Percentiles rank a stretch among this genome's conserved stretches.
These are phyloP conservation scores for Periophthalmus modestus DNA, from an alignment of 2,113 vertebrate species.

Conservation along the genomic window DNA sequence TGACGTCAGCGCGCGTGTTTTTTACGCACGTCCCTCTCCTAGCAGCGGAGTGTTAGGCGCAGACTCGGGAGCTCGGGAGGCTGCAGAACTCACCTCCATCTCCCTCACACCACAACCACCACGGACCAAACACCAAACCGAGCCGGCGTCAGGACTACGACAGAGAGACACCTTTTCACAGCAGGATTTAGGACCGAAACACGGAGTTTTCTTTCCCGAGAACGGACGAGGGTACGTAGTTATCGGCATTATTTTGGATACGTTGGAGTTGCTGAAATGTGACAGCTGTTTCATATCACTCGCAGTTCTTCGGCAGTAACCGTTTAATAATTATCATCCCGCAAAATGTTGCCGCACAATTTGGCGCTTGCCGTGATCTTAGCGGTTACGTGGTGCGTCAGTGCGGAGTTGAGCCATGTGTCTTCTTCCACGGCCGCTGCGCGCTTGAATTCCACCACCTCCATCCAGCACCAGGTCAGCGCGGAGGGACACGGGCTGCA, in stretches of 20 bases:
- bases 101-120: not conserved
- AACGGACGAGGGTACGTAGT: conserved; percentile 27
- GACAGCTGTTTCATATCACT: conserved; percentile 50
- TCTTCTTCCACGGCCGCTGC: conserved; percentile 52
- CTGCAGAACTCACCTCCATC: conserved; percentile 13
- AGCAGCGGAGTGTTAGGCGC: conserved; percentile 24
- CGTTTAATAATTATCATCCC: not conserved
- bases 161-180: not conserved
- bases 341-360: conserved; percentile 42
- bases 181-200: too few species aligned
- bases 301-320: conserved; percentile 12
- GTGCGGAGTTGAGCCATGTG: conserved; percentile 22
- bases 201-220: not conserved
- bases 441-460: conserved; percentile 64
- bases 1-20: conserved; percentile 50
- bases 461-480: conserved; percentile 10
- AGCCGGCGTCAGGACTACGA: not conserved
- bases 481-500: conserved; percentile 14
- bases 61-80: conserved; percentile 19
- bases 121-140: not conserved
- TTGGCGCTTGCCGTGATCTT: conserved; percentile 53
- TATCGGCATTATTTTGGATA: not conserved
- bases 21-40: conserved; percentile 16
- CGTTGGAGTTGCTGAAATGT: conserved; percentile 33
- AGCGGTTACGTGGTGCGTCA: conserved; percentile 49